These are phyloP conservation scores for Trichosurus vulpecula DNA, from an alignment of 2,797 vertebrate species.

Conservation along the genomic window DNA sequence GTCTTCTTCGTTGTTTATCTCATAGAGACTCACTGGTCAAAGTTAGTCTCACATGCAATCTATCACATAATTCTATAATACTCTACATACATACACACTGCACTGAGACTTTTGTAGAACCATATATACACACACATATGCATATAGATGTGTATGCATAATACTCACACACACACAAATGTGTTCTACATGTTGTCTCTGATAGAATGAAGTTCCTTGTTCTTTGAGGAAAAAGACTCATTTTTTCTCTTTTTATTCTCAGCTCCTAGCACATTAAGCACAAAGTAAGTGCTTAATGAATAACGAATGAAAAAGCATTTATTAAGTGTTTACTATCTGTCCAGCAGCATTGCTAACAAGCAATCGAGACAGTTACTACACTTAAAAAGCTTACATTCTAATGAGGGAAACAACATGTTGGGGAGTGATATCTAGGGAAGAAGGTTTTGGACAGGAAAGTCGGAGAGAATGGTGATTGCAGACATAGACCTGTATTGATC, in stretches of 20 bases:
- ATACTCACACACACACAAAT: too few relatives aligned
- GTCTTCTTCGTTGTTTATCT: neutral
- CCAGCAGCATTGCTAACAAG: neutral
- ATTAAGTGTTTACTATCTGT: neutral
- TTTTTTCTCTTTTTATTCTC: neutral
- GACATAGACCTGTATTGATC: neutral
- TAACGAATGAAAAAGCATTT: neutral
- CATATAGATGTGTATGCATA: fast-evolving
- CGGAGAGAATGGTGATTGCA: neutral
- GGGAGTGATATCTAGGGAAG: neutral
- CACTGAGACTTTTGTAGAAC: neutral
- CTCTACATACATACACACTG: neutral
- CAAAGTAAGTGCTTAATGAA: neutral
- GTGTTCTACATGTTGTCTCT: neutral
- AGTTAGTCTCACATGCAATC: neutral
- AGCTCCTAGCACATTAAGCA: neutral
- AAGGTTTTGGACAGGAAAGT: neutral
- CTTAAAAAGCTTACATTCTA: neutral
- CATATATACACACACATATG: fast-evolving
- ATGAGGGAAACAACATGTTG: neutral
- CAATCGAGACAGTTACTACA: neutral
- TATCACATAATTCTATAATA: neutral
- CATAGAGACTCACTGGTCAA: neutral
- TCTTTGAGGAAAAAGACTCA: neutral
- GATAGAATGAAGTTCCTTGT: neutral